Evolutionary conservation across 1,140 invertebrate genomes (phyloP), one percentile per base, ranked within the genome.

Genomic region (Drosophila punjabiensis): DNA sequence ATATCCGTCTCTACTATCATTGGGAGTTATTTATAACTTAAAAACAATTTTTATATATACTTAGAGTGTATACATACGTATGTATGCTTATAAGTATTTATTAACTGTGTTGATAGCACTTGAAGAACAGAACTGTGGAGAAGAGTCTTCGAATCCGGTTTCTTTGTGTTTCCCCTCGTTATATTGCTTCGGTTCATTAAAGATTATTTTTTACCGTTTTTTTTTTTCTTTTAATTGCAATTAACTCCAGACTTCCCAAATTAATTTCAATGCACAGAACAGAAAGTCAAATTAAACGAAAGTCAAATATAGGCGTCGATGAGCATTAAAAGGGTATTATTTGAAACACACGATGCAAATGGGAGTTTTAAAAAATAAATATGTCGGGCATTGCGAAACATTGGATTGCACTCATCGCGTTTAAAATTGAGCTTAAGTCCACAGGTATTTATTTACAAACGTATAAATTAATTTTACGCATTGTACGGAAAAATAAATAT

Each of bases 71-170:
- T 24, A 11, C 52, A 33, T 20, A 24, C 33, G 20, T 4, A 20
- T 35, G 28, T 35, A 35, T 14, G 4, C 20, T 35, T 8, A 55
- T 14, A 39, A 67, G 62, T 35, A 50, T 50, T 55, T 73, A 50
- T 60, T 74, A 56, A 48, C 20, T 69, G 28, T 73, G 93, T 92
- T 93, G 92, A 79, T 62, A 73, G 45, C 39, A 66, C 59, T 64
- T 52, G 30, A 67, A 56, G 55, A 74, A 41, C 70, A 60, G 53
- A 61, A 32, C 43, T 39, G 33, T 75, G 69, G 66, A 68, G 35
- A 93, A 93, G 92, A 93, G 92, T 92, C 79, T 79, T 62, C 32
- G 79, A 90, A 92, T 90, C 82, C 82, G 91, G 74, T 82, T 82
- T 74, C 73, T 82, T 82, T 77, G 79, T 78, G 61, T 68, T 67